Evolutionary conservation across 2,113 vertebrate genomes (phyloP).

Genomic region (Triplophysa rosa): DNA sequence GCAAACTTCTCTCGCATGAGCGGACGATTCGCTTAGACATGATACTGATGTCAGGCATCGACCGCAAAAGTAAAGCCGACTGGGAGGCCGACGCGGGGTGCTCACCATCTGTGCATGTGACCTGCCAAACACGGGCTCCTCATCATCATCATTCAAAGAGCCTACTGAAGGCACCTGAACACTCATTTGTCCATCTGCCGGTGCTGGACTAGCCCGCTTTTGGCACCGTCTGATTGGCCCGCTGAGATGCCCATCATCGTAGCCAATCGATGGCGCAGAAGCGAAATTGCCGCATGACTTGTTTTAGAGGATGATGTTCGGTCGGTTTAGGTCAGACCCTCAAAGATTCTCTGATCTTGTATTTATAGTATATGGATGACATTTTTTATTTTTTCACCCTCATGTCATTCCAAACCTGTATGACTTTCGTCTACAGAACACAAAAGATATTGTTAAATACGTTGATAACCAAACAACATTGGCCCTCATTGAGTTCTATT

Average conservation of each 20-base stretch:
- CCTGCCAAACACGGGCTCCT: constrained; percentile 69
- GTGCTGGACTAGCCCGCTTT: constrained; percentile 53
- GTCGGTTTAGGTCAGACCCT: not conserved
- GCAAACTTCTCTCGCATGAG: constrained; percentile 45
- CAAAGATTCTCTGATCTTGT: not conserved
- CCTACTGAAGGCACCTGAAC: constrained; percentile 63
- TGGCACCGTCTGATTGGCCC: constrained; percentile 40
- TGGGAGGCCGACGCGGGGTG: constrained; percentile 61
- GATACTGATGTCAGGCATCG: constrained; percentile 55
- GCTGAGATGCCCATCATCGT: constrained; percentile 34
- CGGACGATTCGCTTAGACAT: constrained; percentile 57
- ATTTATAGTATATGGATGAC: not conserved
- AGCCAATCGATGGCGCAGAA: constrained; percentile 15
- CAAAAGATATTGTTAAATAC: too few relatives aligned
- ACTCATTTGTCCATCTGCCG: constrained; percentile 70
- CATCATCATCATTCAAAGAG: constrained; percentile 63
- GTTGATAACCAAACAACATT: too few relatives aligned
- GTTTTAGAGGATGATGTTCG: constrained; percentile 2
- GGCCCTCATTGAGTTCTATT: too few relatives aligned
- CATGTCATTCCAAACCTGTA: too few relatives aligned
- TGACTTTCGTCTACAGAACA: too few relatives aligned
- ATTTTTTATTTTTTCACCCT: too few relatives aligned
- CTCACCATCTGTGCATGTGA: constrained; percentile 74
- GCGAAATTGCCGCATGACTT: constrained; percentile 5
- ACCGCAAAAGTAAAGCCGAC: constrained; percentile 57